A percentile compares a stretch with the other conserved stretches of the same genome.
Conservation (phyloP, 2,888 invertebrate genomes). For the Dryococelus australis region DNA sequence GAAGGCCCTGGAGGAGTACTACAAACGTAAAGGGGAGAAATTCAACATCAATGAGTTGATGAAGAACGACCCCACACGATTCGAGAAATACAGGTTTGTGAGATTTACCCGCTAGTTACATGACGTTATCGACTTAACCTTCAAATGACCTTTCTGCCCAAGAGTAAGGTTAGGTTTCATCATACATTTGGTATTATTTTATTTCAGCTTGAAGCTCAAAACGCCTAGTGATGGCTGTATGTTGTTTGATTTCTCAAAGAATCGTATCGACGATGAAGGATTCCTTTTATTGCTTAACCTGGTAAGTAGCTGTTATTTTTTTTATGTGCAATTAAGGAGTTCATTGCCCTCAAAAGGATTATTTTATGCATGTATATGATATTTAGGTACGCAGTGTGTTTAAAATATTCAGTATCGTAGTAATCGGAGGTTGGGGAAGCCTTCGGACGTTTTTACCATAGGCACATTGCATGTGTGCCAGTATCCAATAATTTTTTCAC, state of each 20-base stretch:
- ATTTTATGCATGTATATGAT: not conserved
- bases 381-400: no score
- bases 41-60: slow-evolving; percentile 87
- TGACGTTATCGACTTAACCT: slow-evolving; percentile 32
- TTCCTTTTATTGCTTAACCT: slow-evolving; percentile 79
- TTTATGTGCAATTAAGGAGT: not conserved
- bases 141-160: slow-evolving; percentile 45
- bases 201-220: slow-evolving; percentile 71
- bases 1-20: slow-evolving; percentile 78
- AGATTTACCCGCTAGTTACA: not conserved
- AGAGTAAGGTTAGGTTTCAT: slow-evolving; percentile 5
- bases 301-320: slow-evolving; percentile 63
- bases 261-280: slow-evolving; percentile 82
- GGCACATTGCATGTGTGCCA: no score
- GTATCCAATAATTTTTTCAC: no score
- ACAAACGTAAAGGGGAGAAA: slow-evolving; percentile 72
- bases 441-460: no score
- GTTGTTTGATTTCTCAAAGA: slow-evolving; percentile 96
- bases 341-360: not conserved
- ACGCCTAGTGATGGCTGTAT: slow-evolving; percentile 91
- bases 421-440: no score
- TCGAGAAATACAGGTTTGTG: slow-evolving; percentile 86
- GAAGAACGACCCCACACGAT: slow-evolving; percentile 79
- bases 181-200: slow-evolving; percentile 40
- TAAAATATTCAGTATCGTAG: no score